Evolutionary conservation across 2,888 invertebrate genomes (phyloP).

Genomic region (Lepetodrilus schrolli): DNA sequence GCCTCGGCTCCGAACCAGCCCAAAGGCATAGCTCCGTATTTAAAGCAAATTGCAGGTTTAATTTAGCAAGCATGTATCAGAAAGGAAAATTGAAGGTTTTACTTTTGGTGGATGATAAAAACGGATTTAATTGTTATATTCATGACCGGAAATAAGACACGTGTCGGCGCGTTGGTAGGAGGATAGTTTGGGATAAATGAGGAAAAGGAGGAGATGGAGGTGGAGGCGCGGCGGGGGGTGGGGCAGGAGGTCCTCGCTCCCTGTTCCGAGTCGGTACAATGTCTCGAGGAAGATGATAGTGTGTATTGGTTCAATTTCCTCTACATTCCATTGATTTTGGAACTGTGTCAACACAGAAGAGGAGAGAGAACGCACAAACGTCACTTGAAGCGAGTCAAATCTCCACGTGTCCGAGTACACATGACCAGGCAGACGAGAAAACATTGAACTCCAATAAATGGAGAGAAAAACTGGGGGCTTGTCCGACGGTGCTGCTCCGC

Average conservation of each 20-base stretch:
- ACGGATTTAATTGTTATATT: not conserved
- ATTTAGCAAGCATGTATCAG: not conserved
- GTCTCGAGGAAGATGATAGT: not conserved
- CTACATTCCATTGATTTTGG: constrained; percentile 2
- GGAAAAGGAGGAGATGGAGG: too few species aligned
- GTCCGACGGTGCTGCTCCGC: too few species aligned
- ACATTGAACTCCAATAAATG: constrained; percentile 19
- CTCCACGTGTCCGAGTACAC: not conserved
- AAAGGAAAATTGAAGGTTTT: constrained; percentile 20
- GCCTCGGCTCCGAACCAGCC: too few species aligned
- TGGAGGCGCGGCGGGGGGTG: too few species aligned
- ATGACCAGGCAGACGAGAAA: not conserved
- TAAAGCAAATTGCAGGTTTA: constrained; percentile 10
- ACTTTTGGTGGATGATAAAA: not conserved
- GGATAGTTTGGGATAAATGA: too few species aligned
- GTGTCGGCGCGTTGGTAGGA: too few species aligned
- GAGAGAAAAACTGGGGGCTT: too few species aligned
- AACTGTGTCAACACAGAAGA: constrained; percentile 18
- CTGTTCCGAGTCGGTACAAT: not conserved
- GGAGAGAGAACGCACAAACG: not conserved
- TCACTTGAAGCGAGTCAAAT: constrained; percentile 7
- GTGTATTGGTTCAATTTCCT: constrained; percentile 9
- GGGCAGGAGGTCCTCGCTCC: not conserved
- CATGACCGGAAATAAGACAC: too few species aligned
- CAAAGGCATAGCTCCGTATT: too few species aligned